Conservation (phyloP, 2,113 vertebrate species). For the Hemiprocne comata region DNA sequence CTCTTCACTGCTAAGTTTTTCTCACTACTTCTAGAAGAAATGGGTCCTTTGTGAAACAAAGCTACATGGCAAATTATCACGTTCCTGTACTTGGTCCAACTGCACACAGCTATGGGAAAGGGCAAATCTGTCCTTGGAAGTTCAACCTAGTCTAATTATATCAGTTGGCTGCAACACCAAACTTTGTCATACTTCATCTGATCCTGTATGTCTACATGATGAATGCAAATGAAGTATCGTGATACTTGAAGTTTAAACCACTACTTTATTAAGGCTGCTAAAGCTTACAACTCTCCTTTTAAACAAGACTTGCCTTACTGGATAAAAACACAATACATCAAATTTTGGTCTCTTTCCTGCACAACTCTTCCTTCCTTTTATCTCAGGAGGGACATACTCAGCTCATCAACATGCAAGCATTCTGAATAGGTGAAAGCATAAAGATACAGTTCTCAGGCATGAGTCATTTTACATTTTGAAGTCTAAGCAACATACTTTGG, state of each 20-base stretch:
- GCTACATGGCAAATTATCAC: neutral
- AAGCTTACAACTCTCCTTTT: neutral
- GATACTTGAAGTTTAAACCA: neutral
- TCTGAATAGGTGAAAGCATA: neutral
- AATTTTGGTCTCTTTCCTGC: neutral
- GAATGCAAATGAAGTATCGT: neutral
- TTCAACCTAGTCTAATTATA: neutral
- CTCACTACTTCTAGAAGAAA: neutral
- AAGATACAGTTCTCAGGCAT: neutral
- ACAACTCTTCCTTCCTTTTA: neutral
- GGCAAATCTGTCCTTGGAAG: neutral
- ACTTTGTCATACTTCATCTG: conserved; percentile 12
- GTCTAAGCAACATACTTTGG: neutral
- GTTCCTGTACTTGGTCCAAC: neutral
- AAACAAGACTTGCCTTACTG: neutral
- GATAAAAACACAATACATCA: neutral
- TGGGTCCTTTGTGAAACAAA: neutral
- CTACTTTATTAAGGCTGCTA: neutral
- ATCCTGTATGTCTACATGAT: neutral
- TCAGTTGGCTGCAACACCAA: neutral
- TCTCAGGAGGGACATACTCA: neutral
- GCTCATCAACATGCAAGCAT: neutral
- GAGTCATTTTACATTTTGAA: neutral
- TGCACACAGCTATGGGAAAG: neutral
- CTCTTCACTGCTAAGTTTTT: neutral